Percentiles rank a stretch among this genome's conserved stretches.
These are phyloP conservation scores for Caretta caretta DNA, from an alignment of 2,113 vertebrate species.

Conservation along the genomic window DNA sequence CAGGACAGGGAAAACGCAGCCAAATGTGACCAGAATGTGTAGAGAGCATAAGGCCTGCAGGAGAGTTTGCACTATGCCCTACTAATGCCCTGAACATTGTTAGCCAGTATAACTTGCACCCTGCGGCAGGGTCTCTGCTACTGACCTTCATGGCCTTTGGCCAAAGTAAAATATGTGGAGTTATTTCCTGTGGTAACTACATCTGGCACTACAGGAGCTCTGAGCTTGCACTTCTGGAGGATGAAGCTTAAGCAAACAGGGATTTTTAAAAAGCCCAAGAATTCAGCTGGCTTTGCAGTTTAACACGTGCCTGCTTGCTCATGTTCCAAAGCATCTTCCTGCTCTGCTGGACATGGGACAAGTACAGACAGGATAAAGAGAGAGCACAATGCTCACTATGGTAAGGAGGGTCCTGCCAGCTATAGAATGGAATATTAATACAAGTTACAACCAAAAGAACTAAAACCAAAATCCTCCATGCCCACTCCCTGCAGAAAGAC, in stretches of 20 bases:
- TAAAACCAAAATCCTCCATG: background rate
- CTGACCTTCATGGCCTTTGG: background rate
- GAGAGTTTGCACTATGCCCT: background rate
- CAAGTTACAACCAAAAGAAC: too few species aligned
- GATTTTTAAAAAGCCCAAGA: background rate
- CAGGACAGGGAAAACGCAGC: background rate
- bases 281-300: background rate
- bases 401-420: background rate
- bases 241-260: background rate
- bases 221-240: background rate
- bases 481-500: background rate
- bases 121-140: background rate
- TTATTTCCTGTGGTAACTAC: background rate
- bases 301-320: background rate
- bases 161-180: background rate
- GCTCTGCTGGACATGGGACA: background rate
- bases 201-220: background rate
- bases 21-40: background rate
- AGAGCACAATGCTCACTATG: background rate
- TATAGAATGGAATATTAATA: rapidly evolving
- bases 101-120: background rate
- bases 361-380: rapidly evolving
- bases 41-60: background rate
- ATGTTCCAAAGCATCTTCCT: background rate
- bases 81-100: background rate